Evolutionary conservation across 2,113 vertebrate species (phyloP).

Genomic region (Scomber scombrus): DNA sequence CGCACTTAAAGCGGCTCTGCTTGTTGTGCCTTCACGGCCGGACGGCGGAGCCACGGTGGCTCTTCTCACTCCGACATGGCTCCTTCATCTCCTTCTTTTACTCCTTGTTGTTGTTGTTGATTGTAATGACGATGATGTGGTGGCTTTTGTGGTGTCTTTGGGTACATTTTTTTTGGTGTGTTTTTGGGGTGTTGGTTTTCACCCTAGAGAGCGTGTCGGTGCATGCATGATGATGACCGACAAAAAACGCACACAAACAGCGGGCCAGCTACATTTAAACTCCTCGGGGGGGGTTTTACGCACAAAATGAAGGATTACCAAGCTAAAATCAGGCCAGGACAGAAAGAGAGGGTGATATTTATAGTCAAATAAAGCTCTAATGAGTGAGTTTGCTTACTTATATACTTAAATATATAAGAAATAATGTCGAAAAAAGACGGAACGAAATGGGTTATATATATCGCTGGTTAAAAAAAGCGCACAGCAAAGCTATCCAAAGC

Average conservation of each 20-base stretch:
- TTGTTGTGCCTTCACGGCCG: slow-evolving; percentile 52
- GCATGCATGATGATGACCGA: slow-evolving; percentile 68
- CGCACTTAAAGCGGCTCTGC: slow-evolving; percentile 48
- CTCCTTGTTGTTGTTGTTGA: neutral
- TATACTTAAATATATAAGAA: no score
- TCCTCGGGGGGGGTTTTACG: slow-evolving; percentile 10
- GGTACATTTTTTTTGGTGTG: slow-evolving; percentile 26
- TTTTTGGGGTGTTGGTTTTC: slow-evolving; percentile 36
- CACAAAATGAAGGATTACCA: slow-evolving; percentile 49
- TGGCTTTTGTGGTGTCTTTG: slow-evolving; percentile 31
- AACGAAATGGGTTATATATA: neutral
- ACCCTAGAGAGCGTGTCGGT: slow-evolving; percentile 54
- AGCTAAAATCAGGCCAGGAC: slow-evolving; percentile 42
- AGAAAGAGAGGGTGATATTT: slow-evolving; percentile 25
- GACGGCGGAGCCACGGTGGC: slow-evolving; percentile 52
- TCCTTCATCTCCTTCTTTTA: neutral
- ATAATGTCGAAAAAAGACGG: neutral
- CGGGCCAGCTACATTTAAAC: slow-evolving; percentile 38
- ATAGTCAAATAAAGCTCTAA: neutral
- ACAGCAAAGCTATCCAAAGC: neutral
- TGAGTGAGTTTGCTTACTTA: neutral
- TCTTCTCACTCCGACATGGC: slow-evolving; percentile 72
- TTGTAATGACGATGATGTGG: no score
- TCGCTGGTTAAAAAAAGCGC: slow-evolving; percentile 10
- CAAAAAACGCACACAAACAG: neutral